These are phyloP conservation scores for Apis florea DNA, from an alignment of 1,140 invertebrate species.

Conservation along the genomic window DNA sequence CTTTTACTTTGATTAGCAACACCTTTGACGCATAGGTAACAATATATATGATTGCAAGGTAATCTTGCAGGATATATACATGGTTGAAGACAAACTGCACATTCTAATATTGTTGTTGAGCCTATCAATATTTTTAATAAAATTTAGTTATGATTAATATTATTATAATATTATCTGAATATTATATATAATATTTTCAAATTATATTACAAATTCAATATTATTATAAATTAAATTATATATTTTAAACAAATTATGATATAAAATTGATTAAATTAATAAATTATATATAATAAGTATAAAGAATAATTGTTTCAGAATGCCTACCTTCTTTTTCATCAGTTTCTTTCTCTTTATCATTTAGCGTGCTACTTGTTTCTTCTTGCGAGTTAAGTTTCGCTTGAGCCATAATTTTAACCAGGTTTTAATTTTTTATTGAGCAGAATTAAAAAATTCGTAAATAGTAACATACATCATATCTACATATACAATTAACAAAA, in stretches of 20 bases:
- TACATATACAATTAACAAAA: not conserved
- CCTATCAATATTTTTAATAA: slow-evolving; percentile 46
- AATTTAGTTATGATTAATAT: not conserved
- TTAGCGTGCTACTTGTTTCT: slow-evolving; percentile 42
- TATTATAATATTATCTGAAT: not conserved
- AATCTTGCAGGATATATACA: slow-evolving; percentile 93
- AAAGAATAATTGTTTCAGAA: not conserved
- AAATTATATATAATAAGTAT: slow-evolving; percentile 1
- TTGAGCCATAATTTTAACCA: slow-evolving; percentile 54
- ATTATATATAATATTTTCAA: not conserved
- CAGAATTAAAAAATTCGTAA: not conserved
- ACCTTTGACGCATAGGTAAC: slow-evolving; percentile 97
- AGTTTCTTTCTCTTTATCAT: slow-evolving; percentile 61
- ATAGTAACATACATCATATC: slow-evolving; percentile 19
- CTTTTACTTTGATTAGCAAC: slow-evolving; percentile 91
- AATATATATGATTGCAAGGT: slow-evolving; percentile 97
- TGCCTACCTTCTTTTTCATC: slow-evolving; percentile 63
- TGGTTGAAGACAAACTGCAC: slow-evolving; percentile 94
- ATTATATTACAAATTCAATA: not conserved
- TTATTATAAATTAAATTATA: not conserved
- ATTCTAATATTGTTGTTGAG: slow-evolving; percentile 83
- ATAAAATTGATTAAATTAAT: not conserved
- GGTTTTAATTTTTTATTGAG: slow-evolving; percentile 20
- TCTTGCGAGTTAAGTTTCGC: slow-evolving; percentile 58
- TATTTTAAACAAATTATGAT: not conserved